Evolutionary conservation across 2,797 vertebrate genomes (phyloP).

Genomic region (Onychomys torridus): DNA sequence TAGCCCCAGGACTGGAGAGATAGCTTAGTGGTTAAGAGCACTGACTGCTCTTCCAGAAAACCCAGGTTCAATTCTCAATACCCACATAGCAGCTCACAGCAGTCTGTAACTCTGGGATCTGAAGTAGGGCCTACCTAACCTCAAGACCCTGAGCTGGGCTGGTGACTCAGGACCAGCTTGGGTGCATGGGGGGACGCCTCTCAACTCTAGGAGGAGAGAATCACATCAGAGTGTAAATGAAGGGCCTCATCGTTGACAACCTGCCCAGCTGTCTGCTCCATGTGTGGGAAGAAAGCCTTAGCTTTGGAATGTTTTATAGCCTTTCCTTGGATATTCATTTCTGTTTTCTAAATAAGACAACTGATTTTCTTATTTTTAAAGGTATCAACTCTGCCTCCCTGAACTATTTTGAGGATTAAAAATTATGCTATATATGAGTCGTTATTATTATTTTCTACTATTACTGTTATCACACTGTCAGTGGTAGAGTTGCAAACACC

Average conservation of each 20-base stretch:
- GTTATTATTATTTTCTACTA: background rate
- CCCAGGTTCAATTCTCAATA: background rate
- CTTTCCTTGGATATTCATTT: background rate
- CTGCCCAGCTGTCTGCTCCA: background rate
- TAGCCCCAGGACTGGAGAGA: background rate
- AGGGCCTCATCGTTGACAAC: background rate
- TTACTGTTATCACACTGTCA: background rate
- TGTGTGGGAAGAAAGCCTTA: background rate
- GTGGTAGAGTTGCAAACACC: background rate
- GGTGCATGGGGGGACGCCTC: background rate
- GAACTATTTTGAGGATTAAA: conserved; percentile 24
- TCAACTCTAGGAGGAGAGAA: background rate
- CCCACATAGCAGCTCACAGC: background rate
- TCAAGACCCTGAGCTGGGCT: background rate
- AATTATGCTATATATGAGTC: background rate
- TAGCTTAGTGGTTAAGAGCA: background rate
- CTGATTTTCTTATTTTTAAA: conserved; percentile 44
- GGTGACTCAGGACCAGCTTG: background rate
- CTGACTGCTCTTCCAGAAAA: background rate
- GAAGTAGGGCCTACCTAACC: background rate
- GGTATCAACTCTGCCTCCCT: background rate
- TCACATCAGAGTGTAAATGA: background rate
- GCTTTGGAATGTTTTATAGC: background rate
- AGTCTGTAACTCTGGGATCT: background rate
- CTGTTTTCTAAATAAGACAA: conserved; percentile 13